A percentile compares a stretch with the other conserved stretches of the same genome.
Conservation (phyloP, 2,113 vertebrate species). For the Labeo catla region DNA sequence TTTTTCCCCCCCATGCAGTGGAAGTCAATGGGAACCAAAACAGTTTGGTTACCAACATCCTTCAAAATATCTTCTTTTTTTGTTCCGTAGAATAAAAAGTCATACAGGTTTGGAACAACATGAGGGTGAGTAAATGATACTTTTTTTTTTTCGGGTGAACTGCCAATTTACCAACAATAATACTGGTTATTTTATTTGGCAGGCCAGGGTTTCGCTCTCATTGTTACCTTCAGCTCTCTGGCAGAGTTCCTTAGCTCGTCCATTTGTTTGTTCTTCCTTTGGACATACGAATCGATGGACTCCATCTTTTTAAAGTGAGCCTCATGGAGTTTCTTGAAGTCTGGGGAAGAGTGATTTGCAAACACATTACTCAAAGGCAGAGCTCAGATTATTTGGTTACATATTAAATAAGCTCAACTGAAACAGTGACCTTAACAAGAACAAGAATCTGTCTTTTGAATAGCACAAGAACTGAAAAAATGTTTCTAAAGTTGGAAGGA, state of each 20-base stretch:
- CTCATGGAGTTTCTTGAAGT: slow-evolving; percentile 93
- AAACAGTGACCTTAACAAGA: not conserved
- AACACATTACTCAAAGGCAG: not conserved
- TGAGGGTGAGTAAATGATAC: not conserved
- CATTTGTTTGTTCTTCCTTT: slow-evolving; percentile 82
- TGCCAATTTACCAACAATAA: not conserved
- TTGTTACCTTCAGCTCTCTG: slow-evolving; percentile 80
- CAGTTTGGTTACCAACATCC: not conserved
- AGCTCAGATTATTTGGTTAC: not conserved
- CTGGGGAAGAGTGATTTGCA: slow-evolving; percentile 66
- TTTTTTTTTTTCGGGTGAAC: not conserved
- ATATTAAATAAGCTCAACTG: not conserved
- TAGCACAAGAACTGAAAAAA: not conserved
- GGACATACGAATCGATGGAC: slow-evolving; percentile 89
- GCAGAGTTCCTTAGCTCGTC: slow-evolving; percentile 72
- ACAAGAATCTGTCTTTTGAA: not conserved
- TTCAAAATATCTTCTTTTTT: not conserved
- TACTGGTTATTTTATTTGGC: not conserved
- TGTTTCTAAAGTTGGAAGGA: not conserved
- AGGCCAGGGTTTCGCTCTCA: not conserved
- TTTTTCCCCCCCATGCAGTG: not conserved
- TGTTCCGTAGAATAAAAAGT: not conserved
- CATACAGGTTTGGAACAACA: not conserved
- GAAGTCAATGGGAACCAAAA: not conserved
- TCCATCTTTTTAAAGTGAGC: slow-evolving; percentile 94